Percentiles rank a stretch among this genome's conserved stretches.
Conservation (phyloP, 1,140 invertebrate species). For the Magallana ariakensis region DNA sequence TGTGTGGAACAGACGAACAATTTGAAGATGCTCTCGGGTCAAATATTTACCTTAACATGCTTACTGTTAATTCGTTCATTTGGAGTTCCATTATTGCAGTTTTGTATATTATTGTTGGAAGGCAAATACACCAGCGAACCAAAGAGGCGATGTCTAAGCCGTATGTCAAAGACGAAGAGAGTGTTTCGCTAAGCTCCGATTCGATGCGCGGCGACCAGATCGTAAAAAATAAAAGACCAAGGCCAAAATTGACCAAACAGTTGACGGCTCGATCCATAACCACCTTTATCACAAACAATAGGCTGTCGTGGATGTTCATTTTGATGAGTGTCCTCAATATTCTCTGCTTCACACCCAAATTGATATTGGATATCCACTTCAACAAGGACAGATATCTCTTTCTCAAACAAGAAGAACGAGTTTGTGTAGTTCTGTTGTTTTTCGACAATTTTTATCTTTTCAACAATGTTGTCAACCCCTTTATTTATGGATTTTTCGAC, state of each 20-base stretch:
- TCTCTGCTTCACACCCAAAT: background rate
- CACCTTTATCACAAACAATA: background rate
- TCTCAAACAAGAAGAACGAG: background rate
- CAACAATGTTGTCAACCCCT: background rate
- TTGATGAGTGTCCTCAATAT: background rate
- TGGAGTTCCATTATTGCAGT: background rate
- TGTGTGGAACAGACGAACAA: background rate
- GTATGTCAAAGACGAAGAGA: background rate
- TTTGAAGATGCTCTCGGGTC: background rate
- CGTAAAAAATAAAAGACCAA: background rate
- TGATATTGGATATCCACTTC: background rate
- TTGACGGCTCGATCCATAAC: background rate
- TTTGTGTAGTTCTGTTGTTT: background rate
- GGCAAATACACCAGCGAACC: background rate
- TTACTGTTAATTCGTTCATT: background rate
- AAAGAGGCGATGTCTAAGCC: background rate
- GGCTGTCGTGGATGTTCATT: conserved; percentile 2
- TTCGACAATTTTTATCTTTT: conserved; percentile 15
- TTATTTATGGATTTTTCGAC: conserved; percentile 20
- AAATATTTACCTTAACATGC: background rate
- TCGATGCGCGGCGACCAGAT: background rate
- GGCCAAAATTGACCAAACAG: background rate
- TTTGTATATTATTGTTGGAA: background rate
- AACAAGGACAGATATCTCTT: background rate
- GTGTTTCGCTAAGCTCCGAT: background rate